These are phyloP conservation scores for Salvelinus namaycush DNA, from an alignment of 2,113 vertebrate species.

Conservation along the genomic window DNA sequence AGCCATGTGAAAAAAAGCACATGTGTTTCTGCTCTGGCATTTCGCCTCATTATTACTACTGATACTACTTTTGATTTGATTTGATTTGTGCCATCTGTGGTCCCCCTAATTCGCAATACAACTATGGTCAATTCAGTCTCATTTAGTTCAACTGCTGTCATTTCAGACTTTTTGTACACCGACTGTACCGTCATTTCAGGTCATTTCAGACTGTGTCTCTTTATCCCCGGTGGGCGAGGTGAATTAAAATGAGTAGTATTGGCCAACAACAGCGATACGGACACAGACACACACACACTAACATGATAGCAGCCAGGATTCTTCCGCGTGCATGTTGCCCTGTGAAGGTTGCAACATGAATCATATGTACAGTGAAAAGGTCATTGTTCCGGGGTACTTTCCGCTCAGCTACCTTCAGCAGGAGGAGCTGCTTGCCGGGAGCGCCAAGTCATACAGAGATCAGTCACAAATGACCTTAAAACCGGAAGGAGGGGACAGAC, in stretches of 20 bases:
- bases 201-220: constrained; percentile 41
- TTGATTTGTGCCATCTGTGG: neutral
- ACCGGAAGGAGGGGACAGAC: constrained; percentile 38
- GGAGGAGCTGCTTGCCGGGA: constrained; percentile 48
- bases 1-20: no score
- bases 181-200: constrained; percentile 1
- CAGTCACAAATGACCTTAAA: constrained; percentile 72
- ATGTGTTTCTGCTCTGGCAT: neutral
- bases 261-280: constrained; percentile 48
- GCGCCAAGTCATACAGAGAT: constrained; percentile 59
- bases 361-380: constrained; percentile 71
- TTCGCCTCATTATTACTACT: neutral
- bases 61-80: neutral
- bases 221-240: constrained; percentile 51
- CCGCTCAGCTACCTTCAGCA: constrained; percentile 67
- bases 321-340: constrained; percentile 43
- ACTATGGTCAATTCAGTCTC: neutral
- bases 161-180: constrained; percentile 24
- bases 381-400: constrained; percentile 49
- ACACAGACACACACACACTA: constrained; percentile 35
- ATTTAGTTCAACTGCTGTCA: constrained; percentile 6
- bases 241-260: constrained; percentile 48
- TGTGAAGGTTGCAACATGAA: constrained; percentile 61
- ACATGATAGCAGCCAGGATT: constrained; percentile 53
- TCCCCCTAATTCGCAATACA: neutral